Evolutionary conservation across 1,140 invertebrate genomes (phyloP).

Genomic region (Oryzaephilus surinamensis): DNA sequence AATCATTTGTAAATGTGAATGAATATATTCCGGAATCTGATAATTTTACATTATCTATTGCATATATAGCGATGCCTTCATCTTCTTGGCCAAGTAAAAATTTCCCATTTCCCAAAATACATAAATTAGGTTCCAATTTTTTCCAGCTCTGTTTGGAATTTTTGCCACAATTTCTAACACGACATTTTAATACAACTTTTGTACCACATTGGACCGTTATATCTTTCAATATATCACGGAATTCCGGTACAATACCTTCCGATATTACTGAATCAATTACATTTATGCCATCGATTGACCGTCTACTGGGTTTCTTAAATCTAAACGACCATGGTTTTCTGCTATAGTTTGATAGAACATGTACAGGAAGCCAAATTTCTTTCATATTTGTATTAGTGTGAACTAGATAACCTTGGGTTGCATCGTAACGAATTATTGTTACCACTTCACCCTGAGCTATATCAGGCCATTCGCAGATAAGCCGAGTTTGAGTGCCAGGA

Average conservation of each 20-base stretch:
- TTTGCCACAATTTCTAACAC: slow-evolving; percentile 22
- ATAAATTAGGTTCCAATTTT: slow-evolving; percentile 43
- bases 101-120: slow-evolving; percentile 40
- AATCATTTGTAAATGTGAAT: slow-evolving; percentile 49
- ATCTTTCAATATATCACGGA: slow-evolving; percentile 28
- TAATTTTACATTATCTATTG: slow-evolving; percentile 42
- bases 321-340: slow-evolving; percentile 52
- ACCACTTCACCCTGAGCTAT: slow-evolving; percentile 43
- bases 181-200: slow-evolving; percentile 28
- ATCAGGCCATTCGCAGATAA: slow-evolving; percentile 42
- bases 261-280: slow-evolving; percentile 31
- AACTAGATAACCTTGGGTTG: slow-evolving; percentile 38
- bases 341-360: slow-evolving; percentile 44
- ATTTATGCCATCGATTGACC: slow-evolving; percentile 27
- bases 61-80: slow-evolving; percentile 42
- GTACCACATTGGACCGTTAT: slow-evolving; percentile 23
- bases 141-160: slow-evolving; percentile 43
- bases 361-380: slow-evolving; percentile 53
- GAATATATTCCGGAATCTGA: slow-evolving; percentile 53
- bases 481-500: slow-evolving; percentile 41
- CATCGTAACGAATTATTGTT: slow-evolving; percentile 38
- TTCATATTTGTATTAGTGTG: slow-evolving; percentile 35
- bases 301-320: slow-evolving; percentile 25
- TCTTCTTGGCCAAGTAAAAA: slow-evolving; percentile 38
- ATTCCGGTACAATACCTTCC: slow-evolving; percentile 27